phyloP scores from a whole-genome alignment of 2,888 invertebrate species.

The Tryphoninae sp. region DNA sequence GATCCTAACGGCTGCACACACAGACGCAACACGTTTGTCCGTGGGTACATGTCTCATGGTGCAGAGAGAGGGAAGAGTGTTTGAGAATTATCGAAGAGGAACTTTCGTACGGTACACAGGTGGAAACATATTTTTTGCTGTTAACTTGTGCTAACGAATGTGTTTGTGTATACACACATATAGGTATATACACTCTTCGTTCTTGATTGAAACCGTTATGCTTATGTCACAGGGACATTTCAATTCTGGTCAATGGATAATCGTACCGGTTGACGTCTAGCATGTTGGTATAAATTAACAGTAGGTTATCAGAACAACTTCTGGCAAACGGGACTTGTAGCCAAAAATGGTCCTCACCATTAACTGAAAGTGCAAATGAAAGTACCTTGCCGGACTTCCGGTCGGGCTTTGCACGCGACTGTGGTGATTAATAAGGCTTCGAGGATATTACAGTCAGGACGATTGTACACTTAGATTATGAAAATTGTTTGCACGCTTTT shows the following conservation, averaged over 20 bases:
- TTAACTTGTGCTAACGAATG: not conserved
- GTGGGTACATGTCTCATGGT: not conserved
- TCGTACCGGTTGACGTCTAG: no score
- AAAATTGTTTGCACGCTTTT: not conserved
- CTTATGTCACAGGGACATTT: no score
- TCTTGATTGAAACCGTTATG: no score
- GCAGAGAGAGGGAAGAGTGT: not conserved
- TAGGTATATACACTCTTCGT: not conserved
- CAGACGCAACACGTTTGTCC: not conserved
- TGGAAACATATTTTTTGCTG: not conserved
- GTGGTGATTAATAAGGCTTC: slow-evolving; percentile 37
- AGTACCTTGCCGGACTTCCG: slow-evolving; percentile 59
- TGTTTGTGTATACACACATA: not conserved
- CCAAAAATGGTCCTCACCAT: slow-evolving; percentile 35
- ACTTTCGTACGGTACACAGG: not conserved
- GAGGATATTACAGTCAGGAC: not conserved
- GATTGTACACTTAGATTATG: not conserved
- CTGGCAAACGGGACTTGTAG: not conserved
- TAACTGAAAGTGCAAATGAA: slow-evolving; percentile 56
- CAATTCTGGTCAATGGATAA: no score
- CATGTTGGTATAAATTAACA: no score
- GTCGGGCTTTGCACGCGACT: slow-evolving; percentile 50
- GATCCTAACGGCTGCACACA: slow-evolving; percentile 22
- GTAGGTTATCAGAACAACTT: no score
- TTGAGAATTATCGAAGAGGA: not conserved